Conservation (phyloP, 2,888 invertebrate genomes). For the Platynereis dumerilii region DNA sequence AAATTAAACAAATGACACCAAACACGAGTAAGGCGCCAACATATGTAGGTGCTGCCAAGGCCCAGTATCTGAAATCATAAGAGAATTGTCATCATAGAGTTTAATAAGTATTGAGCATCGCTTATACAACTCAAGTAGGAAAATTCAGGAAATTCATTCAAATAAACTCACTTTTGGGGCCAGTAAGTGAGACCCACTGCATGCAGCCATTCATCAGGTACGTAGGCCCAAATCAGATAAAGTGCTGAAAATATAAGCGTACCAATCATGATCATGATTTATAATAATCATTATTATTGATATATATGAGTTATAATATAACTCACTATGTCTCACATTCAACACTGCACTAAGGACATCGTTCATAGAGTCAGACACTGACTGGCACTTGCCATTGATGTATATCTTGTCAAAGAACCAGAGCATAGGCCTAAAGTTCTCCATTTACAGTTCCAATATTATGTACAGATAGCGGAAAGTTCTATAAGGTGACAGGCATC, state of each 20-base stretch:
- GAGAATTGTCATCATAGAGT: neutral
- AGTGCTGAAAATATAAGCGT: conserved; percentile 58
- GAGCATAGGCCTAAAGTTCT: too few species aligned
- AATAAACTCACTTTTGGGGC: conserved; percentile 71
- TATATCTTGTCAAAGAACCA: too few species aligned
- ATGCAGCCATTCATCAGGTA: conserved; percentile 76
- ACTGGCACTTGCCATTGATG: too few species aligned
- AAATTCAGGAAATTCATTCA: neutral
- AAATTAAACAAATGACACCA: conserved; percentile 80
- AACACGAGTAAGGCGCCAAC: conserved; percentile 75
- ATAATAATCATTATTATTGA: neutral
- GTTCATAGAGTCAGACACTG: too few species aligned
- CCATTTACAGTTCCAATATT: too few species aligned
- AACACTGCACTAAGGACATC: too few species aligned
- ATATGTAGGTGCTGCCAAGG: conserved; percentile 83
- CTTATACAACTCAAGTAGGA: too few species aligned
- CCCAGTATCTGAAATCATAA: conserved; percentile 72
- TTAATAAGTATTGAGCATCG: too few species aligned
- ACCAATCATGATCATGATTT: neutral
- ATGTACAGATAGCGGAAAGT: too few species aligned
- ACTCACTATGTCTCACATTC: too few species aligned
- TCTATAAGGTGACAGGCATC: too few species aligned
- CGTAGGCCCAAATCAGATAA: conserved; percentile 85
- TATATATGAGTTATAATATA: neutral
- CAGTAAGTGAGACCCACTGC: conserved; percentile 78